Conservation (phyloP, 2,797 vertebrate genomes). For the Cirrhinus molitorella region DNA sequence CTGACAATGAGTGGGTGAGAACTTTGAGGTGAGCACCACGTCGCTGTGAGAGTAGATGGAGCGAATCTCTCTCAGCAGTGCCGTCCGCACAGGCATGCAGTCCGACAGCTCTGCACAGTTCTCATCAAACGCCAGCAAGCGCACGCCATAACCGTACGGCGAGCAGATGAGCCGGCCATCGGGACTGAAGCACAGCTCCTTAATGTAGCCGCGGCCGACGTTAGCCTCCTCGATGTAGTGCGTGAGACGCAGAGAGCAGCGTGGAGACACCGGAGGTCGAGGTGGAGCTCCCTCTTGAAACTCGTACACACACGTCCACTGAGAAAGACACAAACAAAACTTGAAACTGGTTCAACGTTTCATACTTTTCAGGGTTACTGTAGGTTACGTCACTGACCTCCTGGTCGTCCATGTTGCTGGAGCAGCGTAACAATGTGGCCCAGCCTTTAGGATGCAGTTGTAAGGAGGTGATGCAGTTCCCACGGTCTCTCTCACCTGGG, state of each 20-base stretch:
- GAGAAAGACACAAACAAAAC: slow-evolving; percentile 3
- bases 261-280: slow-evolving; percentile 89
- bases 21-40: slow-evolving; percentile 98
- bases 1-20: slow-evolving; percentile 99
- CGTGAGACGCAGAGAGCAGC: slow-evolving; percentile 93
- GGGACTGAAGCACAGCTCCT: slow-evolving; percentile 98
- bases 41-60: slow-evolving; percentile 98
- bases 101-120: slow-evolving; percentile 92
- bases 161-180: slow-evolving; percentile 98
- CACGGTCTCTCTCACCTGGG: slow-evolving; percentile 93
- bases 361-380: not conserved
- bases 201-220: slow-evolving; percentile 96
- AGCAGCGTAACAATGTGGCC: slow-evolving; percentile 96
- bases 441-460: slow-evolving; percentile 98
- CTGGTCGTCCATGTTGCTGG: slow-evolving; percentile 97
- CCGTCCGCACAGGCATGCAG: slow-evolving; percentile 92
- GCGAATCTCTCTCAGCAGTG: slow-evolving; percentile 91
- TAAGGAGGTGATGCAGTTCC: slow-evolving; percentile 98
- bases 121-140: slow-evolving; percentile 93
- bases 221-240: slow-evolving; percentile 99
- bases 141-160: slow-evolving; percentile 95
- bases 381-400: slow-evolving; percentile 81
- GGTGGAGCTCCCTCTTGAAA: slow-evolving; percentile 95
- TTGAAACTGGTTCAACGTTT: not conserved
- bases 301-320: slow-evolving; percentile 99